Conservation (phyloP, 30 jellyfish, hydroid and myxozoan genomes). For the Haliclystus octoradiatus region DNA sequence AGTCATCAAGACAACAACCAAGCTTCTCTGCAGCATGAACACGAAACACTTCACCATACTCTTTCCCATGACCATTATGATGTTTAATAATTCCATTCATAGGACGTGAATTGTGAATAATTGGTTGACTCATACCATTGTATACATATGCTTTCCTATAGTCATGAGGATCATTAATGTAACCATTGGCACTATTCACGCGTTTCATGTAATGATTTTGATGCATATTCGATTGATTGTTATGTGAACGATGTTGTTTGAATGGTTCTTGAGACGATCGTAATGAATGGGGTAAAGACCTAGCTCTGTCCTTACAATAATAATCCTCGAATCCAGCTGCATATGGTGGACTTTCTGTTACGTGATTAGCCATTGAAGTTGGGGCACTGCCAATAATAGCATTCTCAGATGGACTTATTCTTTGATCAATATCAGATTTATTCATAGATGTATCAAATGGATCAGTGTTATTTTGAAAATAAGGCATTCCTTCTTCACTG, state of each 20-base stretch:
- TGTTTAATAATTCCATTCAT: neutral
- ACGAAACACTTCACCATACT: neutral
- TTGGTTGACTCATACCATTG: neutral
- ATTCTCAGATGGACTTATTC: neutral
- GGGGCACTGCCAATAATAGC: neutral
- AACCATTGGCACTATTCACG: neutral
- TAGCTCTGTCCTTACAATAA: neutral
- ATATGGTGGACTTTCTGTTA: neutral
- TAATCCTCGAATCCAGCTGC: neutral
- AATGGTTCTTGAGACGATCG: neutral
- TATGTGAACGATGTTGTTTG: neutral
- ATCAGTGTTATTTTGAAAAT: conserved; percentile 43
- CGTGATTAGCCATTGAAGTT: neutral
- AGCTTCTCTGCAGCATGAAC: conserved; percentile 54
- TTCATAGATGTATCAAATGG: neutral
- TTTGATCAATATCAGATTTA: neutral
- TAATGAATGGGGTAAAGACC: neutral
- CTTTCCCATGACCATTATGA: neutral
- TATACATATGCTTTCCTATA: neutral
- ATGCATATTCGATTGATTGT: neutral
- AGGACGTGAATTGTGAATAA: neutral
- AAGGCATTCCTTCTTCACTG: conserved; percentile 70
- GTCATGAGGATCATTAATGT: neutral
- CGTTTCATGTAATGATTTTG: neutral
- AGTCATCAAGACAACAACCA: conserved; percentile 77